phyloP scores from a whole-genome alignment of 2,113 vertebrate genomes.

The Climacteris rufus region DNA sequence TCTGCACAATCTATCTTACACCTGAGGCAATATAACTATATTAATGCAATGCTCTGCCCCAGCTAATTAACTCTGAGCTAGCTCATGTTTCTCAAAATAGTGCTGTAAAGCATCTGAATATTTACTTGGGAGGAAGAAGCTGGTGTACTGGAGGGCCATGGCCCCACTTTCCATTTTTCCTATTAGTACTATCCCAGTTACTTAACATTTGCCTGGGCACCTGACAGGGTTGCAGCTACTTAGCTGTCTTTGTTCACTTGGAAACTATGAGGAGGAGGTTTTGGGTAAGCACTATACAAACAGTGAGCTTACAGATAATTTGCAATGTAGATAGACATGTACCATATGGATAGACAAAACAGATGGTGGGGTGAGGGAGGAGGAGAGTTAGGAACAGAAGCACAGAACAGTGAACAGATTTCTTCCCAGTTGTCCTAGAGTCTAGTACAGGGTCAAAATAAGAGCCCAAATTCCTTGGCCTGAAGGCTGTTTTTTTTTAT shows the following conservation, averaged over 20 bases:
- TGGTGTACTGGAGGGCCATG: not conserved
- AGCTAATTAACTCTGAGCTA: constrained; percentile 20
- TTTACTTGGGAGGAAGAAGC: not conserved
- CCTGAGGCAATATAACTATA: not conserved
- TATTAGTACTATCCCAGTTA: not conserved
- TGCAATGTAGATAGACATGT: constrained; percentile 24
- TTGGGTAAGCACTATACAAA: not conserved
- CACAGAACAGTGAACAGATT: not conserved
- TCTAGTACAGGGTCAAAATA: not conserved
- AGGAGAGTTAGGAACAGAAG: constrained; percentile 16
- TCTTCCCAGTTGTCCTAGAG: not conserved
- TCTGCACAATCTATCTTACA: not conserved
- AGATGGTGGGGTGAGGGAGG: not conserved
- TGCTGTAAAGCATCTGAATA: not conserved
- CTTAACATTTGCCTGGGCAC: not conserved
- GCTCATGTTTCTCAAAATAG: not conserved
- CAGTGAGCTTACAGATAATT: not conserved
- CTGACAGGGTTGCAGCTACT: not conserved
- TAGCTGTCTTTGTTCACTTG: not conserved
- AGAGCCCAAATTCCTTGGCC: not conserved
- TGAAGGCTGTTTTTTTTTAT: not conserved
- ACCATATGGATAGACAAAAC: constrained; percentile 29
- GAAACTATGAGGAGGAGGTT: not conserved
- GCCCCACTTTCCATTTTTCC: not conserved
- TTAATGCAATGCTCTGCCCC: not conserved